Conservation (phyloP, 2,113 vertebrate species). For the Oryzias javanicus region DNA sequence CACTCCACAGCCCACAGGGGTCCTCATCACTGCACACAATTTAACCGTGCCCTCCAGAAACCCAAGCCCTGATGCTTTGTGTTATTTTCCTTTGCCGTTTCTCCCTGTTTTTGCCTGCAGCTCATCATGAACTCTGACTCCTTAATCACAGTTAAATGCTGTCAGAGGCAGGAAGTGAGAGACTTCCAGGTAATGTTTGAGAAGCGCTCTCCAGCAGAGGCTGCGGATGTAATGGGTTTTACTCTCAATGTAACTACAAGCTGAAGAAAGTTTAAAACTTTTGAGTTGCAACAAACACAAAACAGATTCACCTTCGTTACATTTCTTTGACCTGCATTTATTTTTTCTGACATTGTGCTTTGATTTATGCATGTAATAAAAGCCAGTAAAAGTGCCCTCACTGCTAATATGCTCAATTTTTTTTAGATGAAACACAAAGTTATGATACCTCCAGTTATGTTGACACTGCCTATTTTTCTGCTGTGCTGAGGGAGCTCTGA, state of each 20-base stretch:
- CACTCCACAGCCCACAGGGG: slow-evolving; percentile 45
- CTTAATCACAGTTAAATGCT: slow-evolving; percentile 76
- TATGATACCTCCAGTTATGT: slow-evolving; percentile 30
- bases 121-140: slow-evolving; percentile 69
- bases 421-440: slow-evolving; percentile 21
- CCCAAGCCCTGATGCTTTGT: slow-evolving; percentile 46
- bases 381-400: slow-evolving; percentile 9
- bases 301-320: slow-evolving; percentile 56
- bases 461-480: slow-evolving; percentile 33
- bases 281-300: slow-evolving; percentile 51
- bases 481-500: slow-evolving; percentile 57
- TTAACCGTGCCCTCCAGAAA: slow-evolving; percentile 41
- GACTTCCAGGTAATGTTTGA: slow-evolving; percentile 55
- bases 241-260: slow-evolving; percentile 62
- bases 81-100: slow-evolving; percentile 38
- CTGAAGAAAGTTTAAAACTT: slow-evolving; percentile 69
- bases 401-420: slow-evolving; percentile 16
- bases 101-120: slow-evolving; percentile 59
- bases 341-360: slow-evolving; percentile 37
- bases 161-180: slow-evolving; percentile 57
- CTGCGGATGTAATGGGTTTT: slow-evolving; percentile 75
- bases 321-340: slow-evolving; percentile 9
- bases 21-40: slow-evolving; percentile 39
- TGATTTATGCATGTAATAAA: slow-evolving; percentile 19
- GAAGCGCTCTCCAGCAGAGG: slow-evolving; percentile 60